Base-by-base conservation (phyloP, 1,140 invertebrate species). In the Drosophila serrata region DNA sequence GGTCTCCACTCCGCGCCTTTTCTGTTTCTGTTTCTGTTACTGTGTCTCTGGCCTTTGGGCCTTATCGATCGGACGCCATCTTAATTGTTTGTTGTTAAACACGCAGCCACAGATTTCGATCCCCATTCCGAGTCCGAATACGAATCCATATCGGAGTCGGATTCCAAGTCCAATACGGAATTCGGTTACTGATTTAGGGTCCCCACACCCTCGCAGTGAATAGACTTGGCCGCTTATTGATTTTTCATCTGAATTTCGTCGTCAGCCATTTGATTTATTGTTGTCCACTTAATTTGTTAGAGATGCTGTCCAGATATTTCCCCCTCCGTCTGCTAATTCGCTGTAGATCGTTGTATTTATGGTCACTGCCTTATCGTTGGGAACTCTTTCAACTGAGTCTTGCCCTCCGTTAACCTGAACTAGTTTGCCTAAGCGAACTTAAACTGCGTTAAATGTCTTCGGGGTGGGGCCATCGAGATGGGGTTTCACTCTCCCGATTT, bases 61-160 rank as follows among this genome's bases (percentile, higher is more conserved):
- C 75, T 87, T 91, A 91, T 91, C 87, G 80, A 80, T 84, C 82
- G 87, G 87, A 82, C 82, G 87, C 88, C 87, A 91, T 91, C 87
- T 91, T 91, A 91, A 91, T 91, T 91, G 87, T 91, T 91, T 87
- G 87, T 82, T 91, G 87, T 84, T 87, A 87, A 88, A 90, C 86
- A 90, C 81, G 86, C 78, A 90, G 84, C 53, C 69, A 72, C 35
- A 72, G 69, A 72, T 72, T 72, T 49, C 43, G 57, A 49, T 53
- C 65, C 45, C 53, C 57, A 59, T n/a, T 70, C 64, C 31, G 60
- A 45, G n/a, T 75, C 62, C 46, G 48, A 39, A 43, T 75, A 59
- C 46, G 48, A 39, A 43, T 64, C 45, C 56, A 59, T 55, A 58
- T 51, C 55, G 51, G 62, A 61, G 51, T 55, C 33, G 51, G 33